Percentiles rank a stretch among this genome's conserved stretches.
Conservation (phyloP, 2,113 vertebrate genomes). For the Madoqua kirkii region DNA sequence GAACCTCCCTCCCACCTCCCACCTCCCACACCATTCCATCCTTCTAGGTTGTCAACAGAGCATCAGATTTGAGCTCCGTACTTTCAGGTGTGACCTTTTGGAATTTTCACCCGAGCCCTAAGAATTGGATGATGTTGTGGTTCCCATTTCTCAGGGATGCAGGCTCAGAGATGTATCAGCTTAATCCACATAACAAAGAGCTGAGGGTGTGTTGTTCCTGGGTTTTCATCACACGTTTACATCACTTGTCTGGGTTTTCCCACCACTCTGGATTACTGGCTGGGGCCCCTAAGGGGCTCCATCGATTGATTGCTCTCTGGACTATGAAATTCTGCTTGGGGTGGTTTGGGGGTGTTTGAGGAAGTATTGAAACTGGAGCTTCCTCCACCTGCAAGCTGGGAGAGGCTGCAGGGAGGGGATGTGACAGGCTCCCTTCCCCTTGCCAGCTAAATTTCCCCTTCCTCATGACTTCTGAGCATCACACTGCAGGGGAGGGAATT, state of each 20-base stretch:
- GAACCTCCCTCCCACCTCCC: neutral
- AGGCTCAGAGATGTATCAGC: neutral
- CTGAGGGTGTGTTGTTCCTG: no score
- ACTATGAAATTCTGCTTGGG: neutral
- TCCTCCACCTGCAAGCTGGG: neutral
- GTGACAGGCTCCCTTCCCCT: no score
- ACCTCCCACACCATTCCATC: neutral
- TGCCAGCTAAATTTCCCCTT: neutral
- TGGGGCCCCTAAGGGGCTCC: neutral
- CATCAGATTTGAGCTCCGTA: neutral
- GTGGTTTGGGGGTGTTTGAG: neutral
- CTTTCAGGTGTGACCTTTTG: neutral
- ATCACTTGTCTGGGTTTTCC: neutral
- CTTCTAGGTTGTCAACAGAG: neutral
- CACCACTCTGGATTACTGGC: neutral
- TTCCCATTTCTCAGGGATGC: neutral
- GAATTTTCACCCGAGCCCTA: neutral
- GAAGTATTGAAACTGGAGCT: neutral
- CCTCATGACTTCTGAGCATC: neutral
- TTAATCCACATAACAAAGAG: neutral
- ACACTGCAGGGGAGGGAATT: no score
- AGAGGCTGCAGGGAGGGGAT: neutral
- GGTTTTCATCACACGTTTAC: neutral
- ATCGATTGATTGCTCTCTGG: neutral
- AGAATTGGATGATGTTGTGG: neutral